phyloP scores from a whole-genome alignment of 2,797 vertebrate genomes.

The Acanthopagrus latus region DNA sequence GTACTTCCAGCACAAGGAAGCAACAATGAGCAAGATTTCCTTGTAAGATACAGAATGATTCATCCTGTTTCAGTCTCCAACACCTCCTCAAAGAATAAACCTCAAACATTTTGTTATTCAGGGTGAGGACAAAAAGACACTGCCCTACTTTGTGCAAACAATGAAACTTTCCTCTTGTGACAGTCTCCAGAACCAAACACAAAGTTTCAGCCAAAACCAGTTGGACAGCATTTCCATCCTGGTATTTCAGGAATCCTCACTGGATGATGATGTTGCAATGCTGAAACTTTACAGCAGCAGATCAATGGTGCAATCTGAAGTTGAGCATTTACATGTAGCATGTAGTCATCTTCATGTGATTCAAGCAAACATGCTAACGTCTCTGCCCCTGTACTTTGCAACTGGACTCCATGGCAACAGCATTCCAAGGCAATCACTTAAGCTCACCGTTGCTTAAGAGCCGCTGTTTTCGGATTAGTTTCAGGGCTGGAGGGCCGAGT shows the following conservation, averaged over 20 bases:
- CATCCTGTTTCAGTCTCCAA: constrained; percentile 38
- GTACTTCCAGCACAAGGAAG: constrained; percentile 8
- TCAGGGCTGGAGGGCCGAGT: constrained; percentile 19
- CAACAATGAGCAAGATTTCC: constrained; percentile 30
- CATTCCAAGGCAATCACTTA: constrained; percentile 79
- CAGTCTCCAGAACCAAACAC: constrained; percentile 38
- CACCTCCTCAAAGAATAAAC: constrained; percentile 50
- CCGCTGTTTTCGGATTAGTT: constrained; percentile 70
- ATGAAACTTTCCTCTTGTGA: constrained; percentile 53
- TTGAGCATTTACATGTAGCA: constrained; percentile 25
- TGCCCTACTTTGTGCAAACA: constrained; percentile 67
- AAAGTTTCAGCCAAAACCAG: constrained; percentile 75
- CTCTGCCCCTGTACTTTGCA: constrained; percentile 51
- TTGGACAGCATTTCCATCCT: constrained; percentile 59
- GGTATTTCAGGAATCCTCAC: constrained; percentile 68
- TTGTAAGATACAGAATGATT: constrained; percentile 31
- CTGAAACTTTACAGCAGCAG: constrained; percentile 1
- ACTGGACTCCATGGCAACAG: constrained; percentile 67
- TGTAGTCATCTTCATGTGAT: constrained; percentile 18
- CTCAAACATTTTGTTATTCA: constrained; percentile 51
- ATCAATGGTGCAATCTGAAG: constrained; percentile 35
- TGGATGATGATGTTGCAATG: constrained; percentile 33
- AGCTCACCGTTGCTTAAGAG: constrained; percentile 74
- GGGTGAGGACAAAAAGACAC: constrained; percentile 17
- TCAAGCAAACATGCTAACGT: constrained; percentile 6